phyloP scores from a whole-genome alignment of 37 sponge, comb jelly and placozoan species.

The Agelas oroides region DNA sequence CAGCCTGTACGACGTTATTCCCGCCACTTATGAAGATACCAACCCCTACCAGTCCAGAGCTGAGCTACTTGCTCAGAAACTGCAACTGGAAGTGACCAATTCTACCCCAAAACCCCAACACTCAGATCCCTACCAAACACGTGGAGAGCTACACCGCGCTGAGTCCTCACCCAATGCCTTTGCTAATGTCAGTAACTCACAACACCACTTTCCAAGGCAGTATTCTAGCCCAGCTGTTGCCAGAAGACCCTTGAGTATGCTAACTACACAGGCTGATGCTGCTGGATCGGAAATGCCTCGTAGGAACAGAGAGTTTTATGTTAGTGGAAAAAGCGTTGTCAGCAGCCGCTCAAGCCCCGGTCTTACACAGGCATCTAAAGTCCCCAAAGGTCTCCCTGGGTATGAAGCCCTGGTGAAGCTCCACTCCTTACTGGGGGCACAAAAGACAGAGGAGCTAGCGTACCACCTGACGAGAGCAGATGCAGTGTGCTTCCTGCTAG shows the following conservation, averaged over 20 bases:
- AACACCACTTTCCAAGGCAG: not conserved
- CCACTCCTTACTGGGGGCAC: slow-evolving; percentile 35
- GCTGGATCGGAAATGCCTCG: too few species aligned
- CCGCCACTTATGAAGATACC: not conserved
- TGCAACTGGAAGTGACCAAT: not conserved
- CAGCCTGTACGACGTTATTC: slow-evolving; percentile 20
- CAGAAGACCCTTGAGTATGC: not conserved
- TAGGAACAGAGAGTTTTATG: too few species aligned
- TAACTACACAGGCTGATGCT: slow-evolving; percentile 1
- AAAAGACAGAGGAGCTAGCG: slow-evolving; percentile 60
- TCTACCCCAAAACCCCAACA: not conserved
- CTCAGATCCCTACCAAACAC: not conserved
- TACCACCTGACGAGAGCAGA: slow-evolving; percentile 73
- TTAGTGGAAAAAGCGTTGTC: too few species aligned
- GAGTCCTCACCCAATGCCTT: slow-evolving; percentile 52
- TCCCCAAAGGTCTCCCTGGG: slow-evolving; percentile 43
- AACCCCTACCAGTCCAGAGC: slow-evolving; percentile 57
- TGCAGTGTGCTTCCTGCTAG: slow-evolving; percentile 67
- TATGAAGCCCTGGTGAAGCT: slow-evolving; percentile 38
- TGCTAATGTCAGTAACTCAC: not conserved
- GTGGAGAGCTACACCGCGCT: not conserved
- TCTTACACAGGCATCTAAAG: not conserved
- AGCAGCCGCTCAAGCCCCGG: not conserved
- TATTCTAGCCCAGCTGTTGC: not conserved
- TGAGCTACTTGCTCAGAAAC: slow-evolving; percentile 24